Evolutionary conservation across 2,888 invertebrate genomes (phyloP), one percentile per base, ranked within the genome.

Genomic region (Smittia aterrima): DNA sequence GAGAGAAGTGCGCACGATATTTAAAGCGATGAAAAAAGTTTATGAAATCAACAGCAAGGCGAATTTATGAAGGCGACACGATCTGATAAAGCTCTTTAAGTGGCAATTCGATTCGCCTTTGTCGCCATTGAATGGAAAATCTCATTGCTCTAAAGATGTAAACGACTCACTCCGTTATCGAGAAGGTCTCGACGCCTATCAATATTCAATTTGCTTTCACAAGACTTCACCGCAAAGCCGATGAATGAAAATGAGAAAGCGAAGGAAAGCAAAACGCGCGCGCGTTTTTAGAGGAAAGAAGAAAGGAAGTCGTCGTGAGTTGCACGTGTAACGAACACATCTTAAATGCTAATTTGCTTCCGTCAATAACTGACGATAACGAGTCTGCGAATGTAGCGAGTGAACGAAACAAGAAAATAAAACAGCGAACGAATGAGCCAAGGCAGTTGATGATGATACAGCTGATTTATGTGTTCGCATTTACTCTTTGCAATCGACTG

Each of bases 331-430:
- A 64, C 64, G 64, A 64, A 64, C 64, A 64, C 64, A 64, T 64
- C 64, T 64, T 64, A 64, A 24, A 64, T 64, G 64, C 25, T 64
- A 64, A 64, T 64, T 64, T 64, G 25, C 25, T 64, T 64, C 64
- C 64, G 64, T 64, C 64, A 64, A 64, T 64, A 64, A 64, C 64
- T 27, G 64, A 64, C 64, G 27, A 64, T 64, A 64, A 58, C 58
- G 58, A 58, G 58, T 24, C 58, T 3, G 20, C 4, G n/a, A 47
- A 47, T n/a, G 47, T 2, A 47, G 16, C 13, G 47, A 58, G 58
- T 64, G 27, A 27, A n/a, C n/a, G n/a, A n/a, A n/a, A n/a, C n/a
- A n/a, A n/a, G n/a, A n/a, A n/a, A 13, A 64, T 24, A 4, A 25
- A 64, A 27, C 13, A 27, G 64, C 4, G 27, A 24, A 24, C n/a